Conservation (phyloP, 2,888 invertebrate species). For the Drosophila kokeensis region DNA sequence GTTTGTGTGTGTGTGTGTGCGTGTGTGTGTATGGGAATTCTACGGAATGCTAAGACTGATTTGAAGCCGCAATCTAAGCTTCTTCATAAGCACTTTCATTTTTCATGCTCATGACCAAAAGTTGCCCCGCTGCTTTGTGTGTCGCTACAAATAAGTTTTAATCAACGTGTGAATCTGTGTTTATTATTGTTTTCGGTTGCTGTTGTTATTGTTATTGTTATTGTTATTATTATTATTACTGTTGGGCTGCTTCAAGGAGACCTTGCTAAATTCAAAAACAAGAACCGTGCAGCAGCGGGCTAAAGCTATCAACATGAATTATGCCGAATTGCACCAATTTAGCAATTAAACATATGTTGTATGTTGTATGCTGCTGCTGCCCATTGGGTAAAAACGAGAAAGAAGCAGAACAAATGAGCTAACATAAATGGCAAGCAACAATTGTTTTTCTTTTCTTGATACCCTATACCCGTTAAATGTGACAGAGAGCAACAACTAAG, state of each 20-base stretch:
- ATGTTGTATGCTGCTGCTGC: constrained; percentile 54
- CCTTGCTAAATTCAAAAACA: constrained; percentile 62
- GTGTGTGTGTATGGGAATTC: not conserved
- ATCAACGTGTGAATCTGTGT: constrained; percentile 76
- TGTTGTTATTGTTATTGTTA: constrained; percentile 33
- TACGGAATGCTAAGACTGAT: not conserved
- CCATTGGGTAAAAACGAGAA: constrained; percentile 33
- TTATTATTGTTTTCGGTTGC: constrained; percentile 23
- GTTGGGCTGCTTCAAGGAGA: constrained; percentile 47
- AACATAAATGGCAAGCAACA: constrained; percentile 72
- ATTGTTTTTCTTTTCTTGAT: constrained; percentile 33
- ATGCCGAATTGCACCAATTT: constrained; percentile 80
- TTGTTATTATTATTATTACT: constrained; percentile 32
- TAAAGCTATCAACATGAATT: constrained; percentile 67
- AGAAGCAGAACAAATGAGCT: constrained; percentile 52
- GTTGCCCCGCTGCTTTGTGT: constrained; percentile 49
- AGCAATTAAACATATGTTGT: constrained; percentile 78
- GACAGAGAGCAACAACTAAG: not conserved
- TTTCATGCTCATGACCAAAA: constrained; percentile 53
- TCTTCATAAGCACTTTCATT: constrained; percentile 47
- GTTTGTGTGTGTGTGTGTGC: not conserved
- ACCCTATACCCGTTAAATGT: constrained; percentile 7
- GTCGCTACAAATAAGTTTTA: constrained; percentile 59
- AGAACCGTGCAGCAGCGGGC: constrained; percentile 24
- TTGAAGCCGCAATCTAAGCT: constrained; percentile 12